These are phyloP conservation scores for Apeltes quadracus DNA, from an alignment of 2,113 vertebrate genomes.

Conservation along the genomic window DNA sequence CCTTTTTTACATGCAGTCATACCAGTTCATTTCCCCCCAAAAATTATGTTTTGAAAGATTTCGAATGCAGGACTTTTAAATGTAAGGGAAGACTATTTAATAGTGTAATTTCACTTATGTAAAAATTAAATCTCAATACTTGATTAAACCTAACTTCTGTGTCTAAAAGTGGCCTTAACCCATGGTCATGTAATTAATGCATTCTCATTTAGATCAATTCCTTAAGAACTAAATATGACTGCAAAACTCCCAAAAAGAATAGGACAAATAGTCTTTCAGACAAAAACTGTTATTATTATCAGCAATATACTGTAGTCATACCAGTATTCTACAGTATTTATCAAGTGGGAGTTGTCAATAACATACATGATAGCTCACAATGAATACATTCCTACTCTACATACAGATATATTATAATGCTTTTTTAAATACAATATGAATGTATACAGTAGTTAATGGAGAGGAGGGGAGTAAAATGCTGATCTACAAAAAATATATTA, in stretches of 20 bases:
- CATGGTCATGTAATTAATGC: constrained; percentile 13
- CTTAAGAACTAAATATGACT: neutral
- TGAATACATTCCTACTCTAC: constrained; percentile 60
- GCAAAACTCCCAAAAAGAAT: neutral
- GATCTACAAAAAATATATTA: constrained; percentile 76
- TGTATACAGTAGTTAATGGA: constrained; percentile 60
- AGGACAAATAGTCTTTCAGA: constrained; percentile 30
- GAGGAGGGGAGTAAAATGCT: constrained; percentile 70
- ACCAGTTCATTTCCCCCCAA: neutral
- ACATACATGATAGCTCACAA: constrained; percentile 61
- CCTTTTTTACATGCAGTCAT: neutral
- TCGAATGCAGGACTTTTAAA: neutral
- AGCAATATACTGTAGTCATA: constrained; percentile 57
- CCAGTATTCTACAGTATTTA: constrained; percentile 51
- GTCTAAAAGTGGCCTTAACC: constrained; percentile 27
- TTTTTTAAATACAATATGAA: constrained; percentile 56
- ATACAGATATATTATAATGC: constrained; percentile 56
- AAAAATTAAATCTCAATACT: neutral
- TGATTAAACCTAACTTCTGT: constrained; percentile 43
- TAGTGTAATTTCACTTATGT: neutral
- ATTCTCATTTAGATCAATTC: neutral
- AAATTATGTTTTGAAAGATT: neutral
- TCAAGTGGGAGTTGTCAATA: constrained; percentile 47
- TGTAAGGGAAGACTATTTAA: neutral
- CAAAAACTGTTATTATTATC: constrained; percentile 60